phyloP scores from a whole-genome alignment of 2,797 vertebrate species.

The Halcyon leucocephala region DNA sequence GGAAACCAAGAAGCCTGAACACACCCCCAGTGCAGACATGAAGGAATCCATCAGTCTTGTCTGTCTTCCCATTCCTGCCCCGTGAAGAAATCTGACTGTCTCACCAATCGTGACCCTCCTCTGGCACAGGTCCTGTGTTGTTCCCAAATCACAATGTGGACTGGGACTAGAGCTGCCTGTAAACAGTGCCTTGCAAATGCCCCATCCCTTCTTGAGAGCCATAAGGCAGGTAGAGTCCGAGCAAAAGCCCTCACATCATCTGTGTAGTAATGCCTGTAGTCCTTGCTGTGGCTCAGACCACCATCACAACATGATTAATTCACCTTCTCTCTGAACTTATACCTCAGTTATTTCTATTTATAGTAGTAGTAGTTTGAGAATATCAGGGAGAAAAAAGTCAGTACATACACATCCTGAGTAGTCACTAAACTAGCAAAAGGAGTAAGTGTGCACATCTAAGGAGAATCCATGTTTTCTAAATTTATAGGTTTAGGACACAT shows the following conservation, averaged over 20 bases:
- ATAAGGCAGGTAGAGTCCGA: not conserved
- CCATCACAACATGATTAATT: not conserved
- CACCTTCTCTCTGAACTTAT: not conserved
- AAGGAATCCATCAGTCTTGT: accelerated
- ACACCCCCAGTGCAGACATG: not conserved
- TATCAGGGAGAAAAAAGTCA: not conserved
- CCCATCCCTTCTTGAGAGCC: not conserved
- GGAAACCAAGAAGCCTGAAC: not conserved
- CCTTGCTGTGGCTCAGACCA: not conserved
- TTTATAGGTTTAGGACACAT: not conserved
- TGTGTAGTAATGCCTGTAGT: not conserved
- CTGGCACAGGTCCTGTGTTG: not conserved
- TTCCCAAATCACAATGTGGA: not conserved
- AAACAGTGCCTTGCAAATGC: not conserved
- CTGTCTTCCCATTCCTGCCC: not conserved
- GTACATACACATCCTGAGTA: not conserved
- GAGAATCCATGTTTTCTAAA: not conserved
- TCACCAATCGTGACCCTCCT: not conserved
- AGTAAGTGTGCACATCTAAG: not conserved
- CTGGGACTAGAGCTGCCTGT: not conserved
- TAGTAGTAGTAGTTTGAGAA: not conserved
- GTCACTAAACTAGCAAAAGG: not conserved
- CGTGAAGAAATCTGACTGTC: not conserved
- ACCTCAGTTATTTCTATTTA: too few relatives aligned
- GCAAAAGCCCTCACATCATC: not conserved